Evolutionary conservation across 2,888 invertebrate species (phyloP).

Genomic region (Apantesis nais): DNA sequence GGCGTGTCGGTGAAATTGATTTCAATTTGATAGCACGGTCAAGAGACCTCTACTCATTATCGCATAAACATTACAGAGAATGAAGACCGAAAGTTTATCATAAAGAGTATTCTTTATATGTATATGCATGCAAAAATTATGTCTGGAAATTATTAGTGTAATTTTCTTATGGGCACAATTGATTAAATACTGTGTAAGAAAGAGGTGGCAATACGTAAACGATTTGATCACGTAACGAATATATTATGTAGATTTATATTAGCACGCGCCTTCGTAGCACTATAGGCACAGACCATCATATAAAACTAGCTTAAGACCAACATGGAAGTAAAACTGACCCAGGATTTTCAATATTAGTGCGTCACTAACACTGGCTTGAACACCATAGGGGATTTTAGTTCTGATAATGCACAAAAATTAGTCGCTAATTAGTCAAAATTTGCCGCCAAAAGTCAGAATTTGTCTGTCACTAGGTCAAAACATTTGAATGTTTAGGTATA

Average conservation of each 20-base stretch:
- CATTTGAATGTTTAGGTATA: too few species aligned
- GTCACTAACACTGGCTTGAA: too few species aligned
- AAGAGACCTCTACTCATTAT: slow-evolving; percentile 6
- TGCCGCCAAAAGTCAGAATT: too few species aligned
- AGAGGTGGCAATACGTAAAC: slow-evolving; percentile 6
- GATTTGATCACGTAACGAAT: slow-evolving; percentile 1
- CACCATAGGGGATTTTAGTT: too few species aligned
- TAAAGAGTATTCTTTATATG: too few species aligned
- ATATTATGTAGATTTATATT: slow-evolving; percentile 3
- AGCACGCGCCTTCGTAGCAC: neutral
- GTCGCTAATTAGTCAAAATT: too few species aligned
- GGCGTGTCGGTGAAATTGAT: neutral
- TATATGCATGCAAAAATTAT: slow-evolving; percentile 10
- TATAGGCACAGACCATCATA: neutral
- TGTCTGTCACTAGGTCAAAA: too few species aligned
- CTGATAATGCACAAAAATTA: too few species aligned
- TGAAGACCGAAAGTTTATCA: slow-evolving; percentile 25
- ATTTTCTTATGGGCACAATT: slow-evolving; percentile 41
- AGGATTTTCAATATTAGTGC: neutral
- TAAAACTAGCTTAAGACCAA: neutral
- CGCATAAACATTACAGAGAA: slow-evolving; percentile 28
- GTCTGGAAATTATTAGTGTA: slow-evolving; percentile 17
- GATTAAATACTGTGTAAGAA: slow-evolving; percentile 24
- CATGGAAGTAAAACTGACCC: too few species aligned
- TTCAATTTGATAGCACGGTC: neutral